Evolutionary conservation across 2,797 vertebrate species (phyloP).

Genomic region (Xenentodon cancila): DNA sequence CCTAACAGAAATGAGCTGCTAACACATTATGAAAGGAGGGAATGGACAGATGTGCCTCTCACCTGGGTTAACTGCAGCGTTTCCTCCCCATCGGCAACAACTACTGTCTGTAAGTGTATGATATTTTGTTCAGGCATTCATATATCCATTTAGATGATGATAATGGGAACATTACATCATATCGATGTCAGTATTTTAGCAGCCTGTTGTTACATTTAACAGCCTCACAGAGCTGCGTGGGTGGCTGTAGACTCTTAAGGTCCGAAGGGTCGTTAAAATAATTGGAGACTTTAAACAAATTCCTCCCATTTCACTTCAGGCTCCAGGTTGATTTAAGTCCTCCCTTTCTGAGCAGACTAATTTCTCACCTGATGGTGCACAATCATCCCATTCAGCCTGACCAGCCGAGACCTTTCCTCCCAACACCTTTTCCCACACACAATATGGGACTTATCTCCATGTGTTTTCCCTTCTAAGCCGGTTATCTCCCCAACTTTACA

Average conservation of each 20-base stretch:
- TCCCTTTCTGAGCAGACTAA: slow-evolving; percentile 33
- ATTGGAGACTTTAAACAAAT: slow-evolving; percentile 18
- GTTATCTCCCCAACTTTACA: slow-evolving; percentile 47
- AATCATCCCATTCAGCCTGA: slow-evolving; percentile 21
- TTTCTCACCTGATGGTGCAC: slow-evolving; percentile 55
- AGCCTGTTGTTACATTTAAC: not conserved
- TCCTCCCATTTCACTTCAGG: slow-evolving; percentile 19
- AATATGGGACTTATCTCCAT: slow-evolving; percentile 36
- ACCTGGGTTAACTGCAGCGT: not conserved
- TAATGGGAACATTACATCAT: not conserved
- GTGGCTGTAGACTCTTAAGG: not conserved
- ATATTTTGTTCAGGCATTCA: too few relatives aligned
- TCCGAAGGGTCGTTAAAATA: slow-evolving; percentile 7
- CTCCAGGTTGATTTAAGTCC: slow-evolving; percentile 39
- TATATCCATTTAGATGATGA: not conserved
- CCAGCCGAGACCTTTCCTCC: slow-evolving; percentile 38
- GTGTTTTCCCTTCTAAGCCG: slow-evolving; percentile 30
- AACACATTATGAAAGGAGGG: not conserved
- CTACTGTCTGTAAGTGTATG: too few relatives aligned
- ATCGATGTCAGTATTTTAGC: slow-evolving; percentile 5
- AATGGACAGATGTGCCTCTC: slow-evolving; percentile 7
- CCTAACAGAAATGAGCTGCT: slow-evolving; percentile 7
- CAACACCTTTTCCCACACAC: slow-evolving; percentile 40
- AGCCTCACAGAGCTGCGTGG: not conserved
- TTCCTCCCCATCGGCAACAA: too few relatives aligned